Base-by-base conservation (phyloP, 2,888 invertebrate genomes). In the Hypsopygia costalis region DNA sequence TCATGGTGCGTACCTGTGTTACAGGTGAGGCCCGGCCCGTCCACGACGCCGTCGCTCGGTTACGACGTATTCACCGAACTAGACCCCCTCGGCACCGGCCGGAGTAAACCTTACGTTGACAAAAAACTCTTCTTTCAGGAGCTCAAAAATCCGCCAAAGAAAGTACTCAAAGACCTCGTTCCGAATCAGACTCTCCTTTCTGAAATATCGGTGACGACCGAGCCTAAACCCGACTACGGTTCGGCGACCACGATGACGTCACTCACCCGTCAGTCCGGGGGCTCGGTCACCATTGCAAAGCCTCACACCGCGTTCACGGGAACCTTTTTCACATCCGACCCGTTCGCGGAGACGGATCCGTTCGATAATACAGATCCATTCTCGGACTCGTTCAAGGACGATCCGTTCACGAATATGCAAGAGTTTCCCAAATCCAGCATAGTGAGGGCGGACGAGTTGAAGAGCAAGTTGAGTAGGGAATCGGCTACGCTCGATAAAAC, bases 71-170 rank as follows among this genome's bases (percentile, higher is more conserved):
- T 97, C 91, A 96, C 96, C 55, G 97, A 97, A 78, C 90, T 97
- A 81, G 97, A 97, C 91, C 97, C 97, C 47, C 90, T 97, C 74
- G 97, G 97, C 71, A 97, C 96, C 61, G 96, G 97, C 70, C 93
- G 95, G 81, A 95, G 94, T 85, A 95, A 95, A 86, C 97, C 97
- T 50, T 97, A 97, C 90, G 93, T 97, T 71, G 97, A 97, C 91
- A 96, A 96, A 90, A 97, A 97, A 91, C 95, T 96, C 89, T 97
- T 97, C 91, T 97, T 97, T 91, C 96, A 97, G 90, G 96, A 97
- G 82, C 91, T 97, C 70, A 97, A 97, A 90, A 97, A 97, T 87
- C 97, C 97, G 58, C 96, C 97, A 61, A 96, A 97, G 90, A 96
- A 96, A 89, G 94, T 95, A 50, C 91, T 97, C 62, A 96, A 97